Percentiles rank a stretch among this genome's conserved stretches.
phyloP scores from a whole-genome alignment of 2,797 vertebrate species.

The Passerculus sandwichensis region DNA sequence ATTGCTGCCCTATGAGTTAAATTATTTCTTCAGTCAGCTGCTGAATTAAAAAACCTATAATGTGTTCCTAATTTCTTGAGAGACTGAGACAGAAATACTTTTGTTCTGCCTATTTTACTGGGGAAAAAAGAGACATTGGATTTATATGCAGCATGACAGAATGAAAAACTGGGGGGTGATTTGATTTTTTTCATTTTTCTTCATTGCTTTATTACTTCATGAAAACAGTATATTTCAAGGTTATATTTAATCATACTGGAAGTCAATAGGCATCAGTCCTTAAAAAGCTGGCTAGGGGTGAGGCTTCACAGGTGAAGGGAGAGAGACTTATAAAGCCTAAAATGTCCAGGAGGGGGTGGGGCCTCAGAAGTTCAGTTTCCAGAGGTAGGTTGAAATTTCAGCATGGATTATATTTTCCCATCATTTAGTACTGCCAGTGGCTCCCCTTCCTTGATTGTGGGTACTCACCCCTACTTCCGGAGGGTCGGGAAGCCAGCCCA shows the following conservation, averaged over 20 bases:
- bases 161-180: not conserved
- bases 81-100: not conserved
- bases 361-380: not conserved
- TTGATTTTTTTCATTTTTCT: not conserved
- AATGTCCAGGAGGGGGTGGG: not conserved
- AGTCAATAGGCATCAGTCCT: not conserved
- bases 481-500: conserved; percentile 81
- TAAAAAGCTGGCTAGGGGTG: not conserved
- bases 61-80: not conserved
- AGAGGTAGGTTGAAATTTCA: not conserved
- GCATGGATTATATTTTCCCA: not conserved
- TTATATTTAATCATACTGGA: not conserved
- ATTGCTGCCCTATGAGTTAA: not conserved
- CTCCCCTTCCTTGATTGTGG: not conserved
- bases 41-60: not conserved
- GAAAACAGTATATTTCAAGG: not conserved
- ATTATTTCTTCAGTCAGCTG: not conserved
- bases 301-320: not conserved
- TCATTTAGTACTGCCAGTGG: not conserved
- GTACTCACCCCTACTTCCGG: conserved; percentile 80
- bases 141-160: not conserved
- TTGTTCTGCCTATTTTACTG: not conserved
- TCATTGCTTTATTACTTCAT: not conserved
- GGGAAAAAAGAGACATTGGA: not conserved
- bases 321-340: not conserved